Conservation (phyloP, 2,113 vertebrate genomes). For the Aythya baeri region DNA sequence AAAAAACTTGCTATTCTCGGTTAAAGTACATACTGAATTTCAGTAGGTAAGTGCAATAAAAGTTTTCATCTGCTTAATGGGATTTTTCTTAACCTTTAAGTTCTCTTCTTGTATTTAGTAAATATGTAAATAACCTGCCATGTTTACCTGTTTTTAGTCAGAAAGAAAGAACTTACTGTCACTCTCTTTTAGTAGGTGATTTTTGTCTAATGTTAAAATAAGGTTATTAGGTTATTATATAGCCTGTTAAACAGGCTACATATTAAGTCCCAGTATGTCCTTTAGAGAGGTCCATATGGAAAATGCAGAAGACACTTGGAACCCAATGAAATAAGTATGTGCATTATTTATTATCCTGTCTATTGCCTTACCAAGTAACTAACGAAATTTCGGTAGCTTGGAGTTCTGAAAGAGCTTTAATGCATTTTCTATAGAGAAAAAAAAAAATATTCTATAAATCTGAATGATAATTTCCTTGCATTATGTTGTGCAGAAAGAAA, state of each 20-base stretch:
- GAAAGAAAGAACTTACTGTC: background rate
- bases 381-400: background rate
- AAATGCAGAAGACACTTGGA: background rate
- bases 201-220: background rate
- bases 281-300: background rate
- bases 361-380: background rate
- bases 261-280: background rate
- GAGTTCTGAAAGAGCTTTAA: background rate
- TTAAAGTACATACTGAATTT: background rate
- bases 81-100: background rate
- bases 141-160: background rate
- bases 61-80: background rate
- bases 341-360: background rate
- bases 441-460: background rate
- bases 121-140: background rate
- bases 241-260: background rate
- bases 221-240: background rate
- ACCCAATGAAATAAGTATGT: background rate
- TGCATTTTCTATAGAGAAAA: background rate
- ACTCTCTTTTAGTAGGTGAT: rapidly evolving
- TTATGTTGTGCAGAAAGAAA: background rate
- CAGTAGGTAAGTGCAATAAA: background rate
- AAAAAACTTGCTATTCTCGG: background rate
- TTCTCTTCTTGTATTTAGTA: background rate
- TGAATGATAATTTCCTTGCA: background rate